Conservation (phyloP, 2,888 invertebrate species). For the Graphium colonna region DNA sequence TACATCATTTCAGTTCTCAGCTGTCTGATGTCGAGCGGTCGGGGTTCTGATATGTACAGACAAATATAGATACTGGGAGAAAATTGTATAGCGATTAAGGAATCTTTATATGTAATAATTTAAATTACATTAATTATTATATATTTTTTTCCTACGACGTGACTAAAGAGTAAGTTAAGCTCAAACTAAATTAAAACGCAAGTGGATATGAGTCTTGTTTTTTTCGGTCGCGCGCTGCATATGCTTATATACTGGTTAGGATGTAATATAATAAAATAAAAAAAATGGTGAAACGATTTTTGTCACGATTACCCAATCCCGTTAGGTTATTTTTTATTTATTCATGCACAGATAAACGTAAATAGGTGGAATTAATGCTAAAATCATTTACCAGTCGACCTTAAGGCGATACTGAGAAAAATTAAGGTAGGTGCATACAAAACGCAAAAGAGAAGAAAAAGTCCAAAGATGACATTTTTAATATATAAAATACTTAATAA, state of each 20-base stretch:
- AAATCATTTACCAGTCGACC: no score
- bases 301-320: slow-evolving; percentile 55
- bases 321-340: no score
- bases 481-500: no score
- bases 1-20: slow-evolving; percentile 37
- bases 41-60: slow-evolving; percentile 41
- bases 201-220: slow-evolving; percentile 42
- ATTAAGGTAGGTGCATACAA: no score
- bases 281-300: slow-evolving; percentile 56
- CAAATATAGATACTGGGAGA: slow-evolving; percentile 33
- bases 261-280: slow-evolving; percentile 54
- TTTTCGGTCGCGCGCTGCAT: slow-evolving; percentile 51
- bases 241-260: slow-evolving; percentile 72
- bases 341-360: no score
- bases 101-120: slow-evolving; percentile 72
- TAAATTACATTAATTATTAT: slow-evolving; percentile 77
- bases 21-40: slow-evolving; percentile 36
- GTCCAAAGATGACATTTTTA: no score
- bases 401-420: no score
- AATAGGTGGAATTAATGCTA: no score
- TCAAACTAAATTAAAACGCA: slow-evolving; percentile 65
- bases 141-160: slow-evolving; percentile 64
- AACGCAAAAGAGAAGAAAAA: no score
- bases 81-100: slow-evolving; percentile 52
- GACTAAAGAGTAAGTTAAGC: slow-evolving; percentile 76